Conservation (phyloP, 35 echinoderm and acorn worm genomes). For the Ophioderma brevispina region DNA sequence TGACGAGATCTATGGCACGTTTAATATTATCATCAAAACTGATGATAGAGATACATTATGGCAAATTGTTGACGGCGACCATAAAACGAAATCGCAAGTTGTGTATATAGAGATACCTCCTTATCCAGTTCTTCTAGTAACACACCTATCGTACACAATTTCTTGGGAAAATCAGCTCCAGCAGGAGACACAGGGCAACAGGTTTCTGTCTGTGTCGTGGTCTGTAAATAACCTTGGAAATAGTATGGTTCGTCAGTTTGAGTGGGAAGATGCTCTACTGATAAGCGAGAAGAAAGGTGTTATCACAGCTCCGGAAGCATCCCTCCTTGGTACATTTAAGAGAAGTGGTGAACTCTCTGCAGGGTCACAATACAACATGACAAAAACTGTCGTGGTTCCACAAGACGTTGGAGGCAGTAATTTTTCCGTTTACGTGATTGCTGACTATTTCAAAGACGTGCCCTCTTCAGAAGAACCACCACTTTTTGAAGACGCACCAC, state of each 20-base stretch:
- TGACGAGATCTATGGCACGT: not conserved
- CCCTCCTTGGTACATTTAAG: not conserved
- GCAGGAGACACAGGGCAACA: not conserved
- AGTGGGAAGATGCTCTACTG: slow-evolving; percentile 14
- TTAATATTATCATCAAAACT: not conserved
- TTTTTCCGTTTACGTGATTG: not conserved
- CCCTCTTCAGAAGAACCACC: not conserved
- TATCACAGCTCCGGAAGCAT: not conserved
- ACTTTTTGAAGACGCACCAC: not conserved
- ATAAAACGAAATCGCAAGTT: not conserved
- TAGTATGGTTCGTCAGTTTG: not conserved
- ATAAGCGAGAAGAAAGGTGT: slow-evolving; percentile 4
- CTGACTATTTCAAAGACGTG: slow-evolving; percentile 9
- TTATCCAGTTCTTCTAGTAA: not conserved
- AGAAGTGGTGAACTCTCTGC: not conserved
- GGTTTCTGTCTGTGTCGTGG: not conserved
- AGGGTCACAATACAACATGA: not conserved
- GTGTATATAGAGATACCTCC: not conserved
- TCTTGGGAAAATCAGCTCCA: not conserved
- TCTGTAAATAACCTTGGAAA: slow-evolving; percentile 5
- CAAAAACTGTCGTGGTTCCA: slow-evolving; percentile 7
- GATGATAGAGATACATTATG: not conserved
- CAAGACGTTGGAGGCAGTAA: not conserved
- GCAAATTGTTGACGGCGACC: not conserved
- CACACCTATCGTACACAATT: not conserved